Base-by-base conservation (phyloP, 2,888 invertebrate genomes). In the Nomada ruficornis region DNA sequence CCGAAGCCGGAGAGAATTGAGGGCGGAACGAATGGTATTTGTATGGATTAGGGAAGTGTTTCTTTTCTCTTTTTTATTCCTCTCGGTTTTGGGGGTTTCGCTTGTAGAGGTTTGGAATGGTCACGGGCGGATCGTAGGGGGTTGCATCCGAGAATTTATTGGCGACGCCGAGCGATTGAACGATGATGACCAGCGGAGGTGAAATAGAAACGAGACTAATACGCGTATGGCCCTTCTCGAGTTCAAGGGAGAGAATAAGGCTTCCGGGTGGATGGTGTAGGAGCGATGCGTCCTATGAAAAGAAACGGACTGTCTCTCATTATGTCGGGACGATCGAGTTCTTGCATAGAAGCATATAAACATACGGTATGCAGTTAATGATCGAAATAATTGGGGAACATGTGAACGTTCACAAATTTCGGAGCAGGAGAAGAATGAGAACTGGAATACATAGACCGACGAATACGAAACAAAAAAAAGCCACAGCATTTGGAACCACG, bases 181-280 rank as follows among this genome's bases (percentile, higher is more conserved):
- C n/a, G 72, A 67, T 54, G 36, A 65, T 57, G 26, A 29, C 11
- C 23, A 60, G 55, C 71, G 78, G 64, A 60, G 23, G 60, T 76
- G 80, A 77, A 83, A 83, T 47, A 79, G 84, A 74, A 78, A 74
- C 84, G 80, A 70, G 63, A 68, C 80, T 80, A 84, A 83, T 75
- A 76, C 72, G 74, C 74, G 73, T 64, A 78, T 71, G 64, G 70
- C 71, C 78, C 83, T 78, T 78, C 83, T 75, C 71, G 83, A 78
- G 75, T 83, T 82, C 55, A 57, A 82, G 83, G 82, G 83, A 74
- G 71, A 57, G 68, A 72, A 78, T 83, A 83, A 78, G 83, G 78
- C 83, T 83, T 83, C 83, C 83, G 71, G 60, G 63, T 70, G 82
- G 67, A 73, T 64, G 77, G 70, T 59, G 68, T 82, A 65, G 72